Evolutionary conservation across 1,140 invertebrate genomes (phyloP), one percentile per base, ranked within the genome.

Genomic region (Mizuhopecten yessoensis): DNA sequence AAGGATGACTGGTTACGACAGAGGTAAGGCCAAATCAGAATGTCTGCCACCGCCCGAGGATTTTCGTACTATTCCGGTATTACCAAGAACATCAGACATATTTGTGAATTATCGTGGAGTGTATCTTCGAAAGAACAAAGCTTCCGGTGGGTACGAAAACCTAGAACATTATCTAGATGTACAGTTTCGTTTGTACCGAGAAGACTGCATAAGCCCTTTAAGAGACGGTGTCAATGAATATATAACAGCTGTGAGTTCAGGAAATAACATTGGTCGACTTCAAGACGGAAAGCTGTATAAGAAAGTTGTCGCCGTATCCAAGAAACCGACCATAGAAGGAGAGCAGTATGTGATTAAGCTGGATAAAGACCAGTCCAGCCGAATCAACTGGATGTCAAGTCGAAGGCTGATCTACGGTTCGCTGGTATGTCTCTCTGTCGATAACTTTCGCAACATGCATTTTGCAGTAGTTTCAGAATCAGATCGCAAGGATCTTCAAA

Each of bases 111-210:
- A 23, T 39, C 86, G 92, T 33, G 92, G 91, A 42, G 93, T 94
- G 7, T 97, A 97, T 96, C 92, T 98, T 20, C 96, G 97, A 2
- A 96, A 97, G 11, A 98, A 98, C 94, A 97, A 97, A 87, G 94
- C 97, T 0, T 92, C 97, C 45, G 98, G 98, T 9, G 93, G 96
- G 0, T 98, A 98, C 94, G 91, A 96, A 9, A 96, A 97, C 94
- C 96, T 97, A 0, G 97, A 98, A 33, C 97, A 98, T 94, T 98
- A 98, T 94, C 95, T 98, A 7, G 98, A 98, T 93, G 97, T 98
- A 0, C 98, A 98, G 92, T 98, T 98, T 94, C 96, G 98, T 20
- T 96, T 98, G 0, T 95, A 98, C 34, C 95, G 98, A 15, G 98
- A 98, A 96, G 98, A 98, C 93, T 96, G 96, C 88, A 88, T 96